These are phyloP conservation scores for Argyra leucocephala DNA, from an alignment of 2,888 invertebrate genomes.

Conservation along the genomic window DNA sequence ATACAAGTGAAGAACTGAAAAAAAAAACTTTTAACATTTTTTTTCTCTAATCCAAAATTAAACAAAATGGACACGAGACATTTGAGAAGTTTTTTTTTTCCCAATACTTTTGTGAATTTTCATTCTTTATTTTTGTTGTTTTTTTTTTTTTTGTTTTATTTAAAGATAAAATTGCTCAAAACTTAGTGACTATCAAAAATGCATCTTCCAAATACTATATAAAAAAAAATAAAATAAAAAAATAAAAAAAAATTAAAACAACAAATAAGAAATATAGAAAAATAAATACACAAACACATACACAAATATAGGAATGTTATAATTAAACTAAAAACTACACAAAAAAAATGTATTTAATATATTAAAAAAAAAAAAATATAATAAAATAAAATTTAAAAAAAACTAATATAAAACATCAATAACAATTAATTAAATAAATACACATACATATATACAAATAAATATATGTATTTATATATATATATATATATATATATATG, in stretches of 20 bases:
- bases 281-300: conserved; percentile 18
- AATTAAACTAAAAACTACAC: not conserved
- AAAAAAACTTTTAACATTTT: no score
- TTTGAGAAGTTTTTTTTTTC: no score
- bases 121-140: not conserved
- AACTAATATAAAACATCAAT: conserved; percentile 2
- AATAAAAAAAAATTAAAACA: conserved; percentile 22
- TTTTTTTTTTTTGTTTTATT: not conserved
- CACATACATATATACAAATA: not conserved
- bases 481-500: conserved; percentile 7
- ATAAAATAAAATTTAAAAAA: conserved; percentile 12
- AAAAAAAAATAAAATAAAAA: conserved; percentile 19
- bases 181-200: conserved; percentile 44
- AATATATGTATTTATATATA: conserved; percentile 5
- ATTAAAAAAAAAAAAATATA: conserved; percentile 18
- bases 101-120: no score
- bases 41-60: no score
- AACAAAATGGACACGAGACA: no score
- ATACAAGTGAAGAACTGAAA: no score
- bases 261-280: conserved; percentile 30
- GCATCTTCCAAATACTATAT: conserved; percentile 38
- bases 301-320: not conserved
- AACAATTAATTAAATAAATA: conserved; percentile 10
- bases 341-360: conserved; percentile 29
- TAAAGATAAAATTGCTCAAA: conserved; percentile 12